Conservation (phyloP, 2,888 invertebrate genomes). For the Notodonta dromedarius region DNA sequence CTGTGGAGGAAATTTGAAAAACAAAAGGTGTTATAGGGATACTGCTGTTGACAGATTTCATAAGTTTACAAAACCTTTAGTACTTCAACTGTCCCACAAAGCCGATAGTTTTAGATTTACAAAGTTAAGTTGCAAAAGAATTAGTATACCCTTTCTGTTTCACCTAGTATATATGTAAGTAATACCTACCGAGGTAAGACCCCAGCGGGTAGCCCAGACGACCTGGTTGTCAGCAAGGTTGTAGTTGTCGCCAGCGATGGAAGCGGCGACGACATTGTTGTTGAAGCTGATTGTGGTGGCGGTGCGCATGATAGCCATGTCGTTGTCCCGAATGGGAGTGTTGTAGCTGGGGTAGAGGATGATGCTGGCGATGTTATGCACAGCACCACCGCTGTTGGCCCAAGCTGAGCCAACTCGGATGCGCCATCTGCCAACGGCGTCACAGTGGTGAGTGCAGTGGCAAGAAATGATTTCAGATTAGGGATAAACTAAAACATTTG, state of each 20-base stretch:
- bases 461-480: no score
- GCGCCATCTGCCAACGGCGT: constrained; percentile 30
- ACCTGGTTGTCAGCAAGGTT: constrained; percentile 47
- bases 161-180: no score
- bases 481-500: no score
- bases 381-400: constrained; percentile 48
- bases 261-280: constrained; percentile 13
- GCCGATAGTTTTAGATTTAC: no score
- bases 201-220: constrained; percentile 66
- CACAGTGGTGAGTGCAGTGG: no score
- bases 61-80: no score
- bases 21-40: no score
- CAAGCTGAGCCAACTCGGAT: constrained; percentile 45
- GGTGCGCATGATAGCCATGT: constrained; percentile 43
- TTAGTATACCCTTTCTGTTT: no score
- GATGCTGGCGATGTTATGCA: constrained; percentile 17
- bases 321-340: constrained; percentile 33
- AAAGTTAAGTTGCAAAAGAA: no score
- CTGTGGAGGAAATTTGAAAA: no score
- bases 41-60: no score
- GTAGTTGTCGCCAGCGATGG: constrained; percentile 48
- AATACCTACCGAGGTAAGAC: constrained; percentile 50
- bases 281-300: constrained; percentile 2
- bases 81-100: no score
- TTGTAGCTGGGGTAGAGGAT: constrained; percentile 44